These are phyloP conservation scores for Noctua janthina DNA, from an alignment of 2,888 invertebrate species.

Conservation along the genomic window DNA sequence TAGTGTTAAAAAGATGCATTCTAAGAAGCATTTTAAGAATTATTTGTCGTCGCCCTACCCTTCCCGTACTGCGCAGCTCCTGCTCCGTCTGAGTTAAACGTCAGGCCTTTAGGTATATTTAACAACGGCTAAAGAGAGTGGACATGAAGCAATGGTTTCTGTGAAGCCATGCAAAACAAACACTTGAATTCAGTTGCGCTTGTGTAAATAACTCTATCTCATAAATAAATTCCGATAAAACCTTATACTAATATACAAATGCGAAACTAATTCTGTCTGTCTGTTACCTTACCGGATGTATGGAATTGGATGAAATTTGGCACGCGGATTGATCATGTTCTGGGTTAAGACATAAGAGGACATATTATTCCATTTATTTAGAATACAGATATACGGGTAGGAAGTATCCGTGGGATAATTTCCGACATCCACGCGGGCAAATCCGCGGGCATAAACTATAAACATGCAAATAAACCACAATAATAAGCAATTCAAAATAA, in stretches of 20 bases:
- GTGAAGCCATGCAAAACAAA: background rate
- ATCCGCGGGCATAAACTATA: background rate
- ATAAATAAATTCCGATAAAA: constrained; percentile 4
- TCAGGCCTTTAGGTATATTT: background rate
- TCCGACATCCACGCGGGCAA: background rate
- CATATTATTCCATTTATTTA: background rate
- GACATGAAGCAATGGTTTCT: background rate
- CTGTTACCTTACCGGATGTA: background rate
- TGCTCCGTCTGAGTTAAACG: background rate
- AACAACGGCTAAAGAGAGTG: background rate
- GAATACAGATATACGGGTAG: background rate
- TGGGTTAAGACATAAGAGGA: background rate
- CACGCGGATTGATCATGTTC: background rate
- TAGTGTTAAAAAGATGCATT: background rate
- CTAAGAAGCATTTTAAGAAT: background rate
- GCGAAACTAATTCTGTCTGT: background rate
- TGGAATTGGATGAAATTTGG: background rate
- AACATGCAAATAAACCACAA: background rate
- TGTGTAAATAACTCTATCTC: constrained; percentile 8
- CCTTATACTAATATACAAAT: background rate
- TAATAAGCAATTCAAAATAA: constrained; percentile 5
- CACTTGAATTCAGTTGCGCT: background rate
- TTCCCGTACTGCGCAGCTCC: background rate
- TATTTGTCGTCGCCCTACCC: background rate
- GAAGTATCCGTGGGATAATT: background rate